Conservation (phyloP, 2,888 invertebrate species). For the Sarcophaga variegata region DNA sequence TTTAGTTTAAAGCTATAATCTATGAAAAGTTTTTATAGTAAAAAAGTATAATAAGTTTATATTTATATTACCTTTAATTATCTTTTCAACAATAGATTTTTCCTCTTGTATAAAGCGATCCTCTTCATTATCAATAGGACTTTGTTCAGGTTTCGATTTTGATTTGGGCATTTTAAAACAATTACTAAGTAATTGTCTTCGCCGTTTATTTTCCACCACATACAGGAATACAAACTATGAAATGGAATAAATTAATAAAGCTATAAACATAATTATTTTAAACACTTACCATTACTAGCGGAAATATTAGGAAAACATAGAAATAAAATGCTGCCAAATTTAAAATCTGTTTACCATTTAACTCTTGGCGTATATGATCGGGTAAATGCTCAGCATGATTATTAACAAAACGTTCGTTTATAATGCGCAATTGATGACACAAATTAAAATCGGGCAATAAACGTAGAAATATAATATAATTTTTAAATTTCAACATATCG, state of each 20-base stretch:
- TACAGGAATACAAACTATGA: conserved; percentile 54
- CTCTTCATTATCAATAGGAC: conserved; percentile 55
- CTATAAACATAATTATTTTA: background rate
- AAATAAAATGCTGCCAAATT: conserved; percentile 46
- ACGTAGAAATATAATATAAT: conserved; percentile 63
- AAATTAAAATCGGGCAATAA: conserved; percentile 81
- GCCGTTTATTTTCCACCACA: conserved; percentile 64
- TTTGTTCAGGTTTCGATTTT: conserved; percentile 47
- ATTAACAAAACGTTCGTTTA: conserved; percentile 78
- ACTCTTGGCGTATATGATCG: conserved; percentile 51
- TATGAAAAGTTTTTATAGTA: too few relatives aligned
- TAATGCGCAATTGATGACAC: conserved; percentile 79
- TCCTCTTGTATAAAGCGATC: conserved; percentile 73
- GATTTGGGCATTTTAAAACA: conserved; percentile 22
- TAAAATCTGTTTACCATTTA: conserved; percentile 58
- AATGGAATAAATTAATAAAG: conserved; percentile 11
- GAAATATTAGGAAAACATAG: conserved; percentile 56
- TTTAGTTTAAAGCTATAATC: too few relatives aligned
- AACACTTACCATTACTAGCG: conserved; percentile 53
- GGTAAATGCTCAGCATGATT: conserved; percentile 72
- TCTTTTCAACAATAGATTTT: conserved; percentile 73
- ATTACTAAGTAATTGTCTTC: conserved; percentile 33
- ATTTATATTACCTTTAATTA: conserved; percentile 71
- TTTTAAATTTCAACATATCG: conserved; percentile 59
- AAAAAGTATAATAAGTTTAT: too few relatives aligned